A percentile compares a stretch with the other conserved stretches of the same genome.
Evolutionary conservation across 2,888 invertebrate species (phyloP).

Genomic region (Gari tellinella): DNA sequence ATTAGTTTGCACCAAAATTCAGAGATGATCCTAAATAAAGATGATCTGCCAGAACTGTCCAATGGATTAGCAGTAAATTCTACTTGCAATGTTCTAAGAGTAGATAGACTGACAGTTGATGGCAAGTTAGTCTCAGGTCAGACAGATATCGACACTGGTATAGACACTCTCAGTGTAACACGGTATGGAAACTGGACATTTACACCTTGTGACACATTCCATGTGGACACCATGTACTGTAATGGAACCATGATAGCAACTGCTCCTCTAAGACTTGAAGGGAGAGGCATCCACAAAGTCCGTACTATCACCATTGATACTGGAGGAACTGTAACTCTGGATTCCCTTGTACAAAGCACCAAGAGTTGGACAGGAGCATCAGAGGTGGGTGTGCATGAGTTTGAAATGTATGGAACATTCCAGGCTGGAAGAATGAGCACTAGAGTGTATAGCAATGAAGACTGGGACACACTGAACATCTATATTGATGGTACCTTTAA

Average conservation of each 20-base stretch:
- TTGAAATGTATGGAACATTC: constrained; percentile 58
- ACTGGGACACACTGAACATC: constrained; percentile 64
- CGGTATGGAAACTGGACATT: constrained; percentile 60
- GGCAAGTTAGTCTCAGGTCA: constrained; percentile 49
- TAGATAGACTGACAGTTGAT: constrained; percentile 52
- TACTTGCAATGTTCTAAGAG: constrained; percentile 52
- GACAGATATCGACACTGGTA: constrained; percentile 43
- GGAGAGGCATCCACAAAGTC: constrained; percentile 42
- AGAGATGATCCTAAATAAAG: constrained; percentile 36
- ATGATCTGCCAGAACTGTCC: constrained; percentile 19
- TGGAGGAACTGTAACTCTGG: constrained; percentile 61
- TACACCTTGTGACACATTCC: constrained; percentile 48
- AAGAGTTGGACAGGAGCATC: constrained; percentile 60
- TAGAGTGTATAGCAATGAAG: constrained; percentile 32
- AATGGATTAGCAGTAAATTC: constrained; percentile 19
- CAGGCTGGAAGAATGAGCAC: constrained; percentile 57
- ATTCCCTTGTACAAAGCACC: constrained; percentile 46
- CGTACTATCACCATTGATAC: constrained; percentile 48
- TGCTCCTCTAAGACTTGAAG: constrained; percentile 54
- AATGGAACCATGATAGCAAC: constrained; percentile 61
- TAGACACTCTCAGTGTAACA: constrained; percentile 54
- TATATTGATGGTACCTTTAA: constrained; percentile 46
- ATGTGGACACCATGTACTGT: constrained; percentile 47
- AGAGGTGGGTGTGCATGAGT: constrained; percentile 41
- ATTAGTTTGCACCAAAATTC: constrained; percentile 29